Evolutionary conservation across 2,113 vertebrate species (phyloP), one percentile per base, ranked within the genome.

Genomic region (Cyphomyrus plagiostoma): DNA sequence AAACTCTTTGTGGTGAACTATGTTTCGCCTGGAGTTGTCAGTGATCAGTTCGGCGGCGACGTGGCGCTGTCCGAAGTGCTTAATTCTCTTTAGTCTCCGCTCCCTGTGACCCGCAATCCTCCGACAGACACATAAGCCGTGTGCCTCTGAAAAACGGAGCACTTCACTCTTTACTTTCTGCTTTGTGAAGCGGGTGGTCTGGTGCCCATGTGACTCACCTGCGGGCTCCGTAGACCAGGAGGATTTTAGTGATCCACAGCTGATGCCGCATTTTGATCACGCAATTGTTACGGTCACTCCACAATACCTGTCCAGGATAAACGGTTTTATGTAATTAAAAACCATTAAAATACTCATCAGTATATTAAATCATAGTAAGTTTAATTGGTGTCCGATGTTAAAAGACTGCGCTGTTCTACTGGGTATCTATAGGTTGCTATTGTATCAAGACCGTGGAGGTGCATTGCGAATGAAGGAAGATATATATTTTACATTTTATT

Each of bases 31-130:
- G 13, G n/a, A 88, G 45, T 48, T 74, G 3, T 62, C 21, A 3
- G 8, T 46, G 23, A 1, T 56, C 49, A 23, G 7, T 26, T 23
- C 62, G 80, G 82, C 42, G 70, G 84, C 70, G 30, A 35, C 17
- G 46, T 45, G 62, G 89, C 88, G 93, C 93, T 94, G 90, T 94
- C 94, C 93, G 89, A 45, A 92, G 93, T 94, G 90, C 92, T 93
- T 93, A 92, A 93, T 88, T 49, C 19, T 58, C 77, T 9, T 86
- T 89, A 26, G 50, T 23, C 19, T 46, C 45, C 88, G 23, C 58
- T 48, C 58, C 46, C 9, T n/a, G 17, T 46, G n/a, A 3, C 83
- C 88, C 86, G 46, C 66, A 30, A 58, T 66, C 30, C 88, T 56
- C 35, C 46, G 86, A 49, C 35, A 88, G 17, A 45, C 48, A 35